A percentile compares a stretch with the other conserved stretches of the same genome.
These are phyloP conservation scores for Neoascia interrupta DNA, from an alignment of 2,888 invertebrate genomes.

Conservation along the genomic window DNA sequence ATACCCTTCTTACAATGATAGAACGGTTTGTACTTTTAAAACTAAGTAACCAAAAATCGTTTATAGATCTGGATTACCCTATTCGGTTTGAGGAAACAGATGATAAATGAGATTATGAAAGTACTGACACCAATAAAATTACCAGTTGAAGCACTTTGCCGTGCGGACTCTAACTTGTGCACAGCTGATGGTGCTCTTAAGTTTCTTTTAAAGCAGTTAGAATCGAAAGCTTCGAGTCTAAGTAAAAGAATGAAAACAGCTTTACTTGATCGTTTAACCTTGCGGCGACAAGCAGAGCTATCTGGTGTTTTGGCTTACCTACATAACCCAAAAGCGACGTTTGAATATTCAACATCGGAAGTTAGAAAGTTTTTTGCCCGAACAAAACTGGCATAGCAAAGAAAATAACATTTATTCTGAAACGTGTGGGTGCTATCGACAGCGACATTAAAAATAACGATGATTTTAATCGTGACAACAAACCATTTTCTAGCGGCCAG, in stretches of 20 bases:
- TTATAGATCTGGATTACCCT: no score
- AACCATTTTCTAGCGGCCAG: neutral
- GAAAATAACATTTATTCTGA: no score
- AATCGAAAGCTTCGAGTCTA: neutral
- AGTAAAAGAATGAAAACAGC: neutral
- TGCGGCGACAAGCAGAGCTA: neutral
- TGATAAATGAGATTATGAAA: no score
- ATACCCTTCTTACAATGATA: neutral
- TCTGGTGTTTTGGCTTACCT: neutral
- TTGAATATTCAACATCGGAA: no score
- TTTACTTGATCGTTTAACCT: neutral
- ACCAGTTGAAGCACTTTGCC: neutral
- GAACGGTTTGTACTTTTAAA: neutral
- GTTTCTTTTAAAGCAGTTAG: neutral
- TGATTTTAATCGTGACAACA: neutral
- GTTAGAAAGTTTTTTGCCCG: no score
- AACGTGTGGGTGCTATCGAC: no score
- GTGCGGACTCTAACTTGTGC: neutral
- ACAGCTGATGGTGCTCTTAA: neutral
- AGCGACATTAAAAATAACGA: neutral
- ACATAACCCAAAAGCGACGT: neutral
- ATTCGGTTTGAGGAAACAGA: no score
- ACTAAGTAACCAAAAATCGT: neutral
- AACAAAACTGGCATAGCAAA: no score
- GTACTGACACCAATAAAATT: no score